Percentiles rank a stretch among this genome's conserved stretches.
These are phyloP conservation scores for Colletes gigas DNA, from an alignment of 1,140 invertebrate species.

Conservation along the genomic window DNA sequence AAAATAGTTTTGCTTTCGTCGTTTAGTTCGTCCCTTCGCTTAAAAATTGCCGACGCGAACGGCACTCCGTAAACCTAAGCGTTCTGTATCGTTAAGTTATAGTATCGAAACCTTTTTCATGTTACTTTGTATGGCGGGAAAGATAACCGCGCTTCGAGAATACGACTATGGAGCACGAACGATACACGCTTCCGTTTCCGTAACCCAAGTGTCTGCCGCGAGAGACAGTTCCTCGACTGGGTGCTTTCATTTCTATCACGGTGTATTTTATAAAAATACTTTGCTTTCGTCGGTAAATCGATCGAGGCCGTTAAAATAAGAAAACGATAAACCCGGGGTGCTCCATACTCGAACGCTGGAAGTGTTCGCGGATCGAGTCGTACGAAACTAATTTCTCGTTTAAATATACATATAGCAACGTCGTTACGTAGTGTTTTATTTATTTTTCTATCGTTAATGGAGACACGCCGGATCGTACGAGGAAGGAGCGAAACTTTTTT, in stretches of 20 bases:
- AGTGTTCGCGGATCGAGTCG: slow-evolving; percentile 54
- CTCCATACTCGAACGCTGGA: slow-evolving; percentile 10
- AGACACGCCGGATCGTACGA: slow-evolving; percentile 52
- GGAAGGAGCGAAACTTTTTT: slow-evolving; percentile 50
- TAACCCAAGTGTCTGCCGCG: background rate
- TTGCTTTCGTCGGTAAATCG: too few species aligned
- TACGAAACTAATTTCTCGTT: slow-evolving; percentile 69
- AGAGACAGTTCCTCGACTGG: background rate
- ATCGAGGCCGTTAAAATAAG: slow-evolving; percentile 6
- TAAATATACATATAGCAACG: slow-evolving; percentile 46
- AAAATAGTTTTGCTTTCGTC: slow-evolving; percentile 72
- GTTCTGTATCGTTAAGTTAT: slow-evolving; percentile 67
- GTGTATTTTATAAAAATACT: background rate
- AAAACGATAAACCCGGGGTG: background rate
- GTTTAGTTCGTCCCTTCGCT: slow-evolving; percentile 32
- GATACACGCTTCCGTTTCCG: background rate
- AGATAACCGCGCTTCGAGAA: slow-evolving; percentile 24
- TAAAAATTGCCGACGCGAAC: slow-evolving; percentile 54
- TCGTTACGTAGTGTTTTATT: background rate
- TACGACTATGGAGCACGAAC: background rate
- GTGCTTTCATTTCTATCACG: background rate
- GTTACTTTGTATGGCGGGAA: slow-evolving; percentile 25
- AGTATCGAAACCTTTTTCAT: slow-evolving; percentile 43
- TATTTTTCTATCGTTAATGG: slow-evolving; percentile 20
- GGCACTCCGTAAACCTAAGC: slow-evolving; percentile 58